These are phyloP conservation scores for Drosophila pullipes DNA, from an alignment of 2,888 invertebrate genomes.

Conservation along the genomic window DNA sequence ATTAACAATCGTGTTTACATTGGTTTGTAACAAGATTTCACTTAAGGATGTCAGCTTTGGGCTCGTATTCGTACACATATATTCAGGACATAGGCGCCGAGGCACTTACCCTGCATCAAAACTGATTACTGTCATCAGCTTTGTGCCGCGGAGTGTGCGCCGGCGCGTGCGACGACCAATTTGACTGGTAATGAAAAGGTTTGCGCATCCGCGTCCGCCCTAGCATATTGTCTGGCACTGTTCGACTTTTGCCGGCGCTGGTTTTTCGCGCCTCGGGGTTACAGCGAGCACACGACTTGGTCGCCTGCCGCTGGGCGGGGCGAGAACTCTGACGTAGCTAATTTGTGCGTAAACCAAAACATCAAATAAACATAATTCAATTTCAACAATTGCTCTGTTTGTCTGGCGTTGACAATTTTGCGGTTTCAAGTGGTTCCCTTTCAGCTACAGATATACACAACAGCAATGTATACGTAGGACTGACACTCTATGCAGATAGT, in stretches of 20 bases:
- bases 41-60: slow-evolving; percentile 84
- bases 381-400: slow-evolving; percentile 82
- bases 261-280: slow-evolving; percentile 85
- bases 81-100: slow-evolving; percentile 26
- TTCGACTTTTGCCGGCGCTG: slow-evolving; percentile 66
- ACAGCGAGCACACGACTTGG: slow-evolving; percentile 73
- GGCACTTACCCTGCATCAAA: slow-evolving; percentile 77
- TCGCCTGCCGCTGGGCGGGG: slow-evolving; percentile 57
- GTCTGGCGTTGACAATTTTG: slow-evolving; percentile 55
- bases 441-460: slow-evolving; percentile 15
- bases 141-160: slow-evolving; percentile 63
- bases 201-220: slow-evolving; percentile 78
- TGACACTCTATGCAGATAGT: slow-evolving; percentile 20
- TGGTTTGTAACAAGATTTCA: slow-evolving; percentile 85
- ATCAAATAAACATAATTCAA: slow-evolving; percentile 85
- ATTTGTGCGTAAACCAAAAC: slow-evolving; percentile 82
- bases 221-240: slow-evolving; percentile 76
- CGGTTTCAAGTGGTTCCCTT: slow-evolving; percentile 62
- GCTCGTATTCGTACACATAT: slow-evolving; percentile 20
- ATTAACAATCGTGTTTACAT: slow-evolving; percentile 85
- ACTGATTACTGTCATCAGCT: slow-evolving; percentile 84
- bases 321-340: slow-evolving; percentile 83
- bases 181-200: slow-evolving; percentile 83
- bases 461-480: slow-evolving; percentile 3
- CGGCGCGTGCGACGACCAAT: slow-evolving; percentile 68